Base-by-base conservation (phyloP, 1,140 invertebrate genomes). In the Atta texana region DNA sequence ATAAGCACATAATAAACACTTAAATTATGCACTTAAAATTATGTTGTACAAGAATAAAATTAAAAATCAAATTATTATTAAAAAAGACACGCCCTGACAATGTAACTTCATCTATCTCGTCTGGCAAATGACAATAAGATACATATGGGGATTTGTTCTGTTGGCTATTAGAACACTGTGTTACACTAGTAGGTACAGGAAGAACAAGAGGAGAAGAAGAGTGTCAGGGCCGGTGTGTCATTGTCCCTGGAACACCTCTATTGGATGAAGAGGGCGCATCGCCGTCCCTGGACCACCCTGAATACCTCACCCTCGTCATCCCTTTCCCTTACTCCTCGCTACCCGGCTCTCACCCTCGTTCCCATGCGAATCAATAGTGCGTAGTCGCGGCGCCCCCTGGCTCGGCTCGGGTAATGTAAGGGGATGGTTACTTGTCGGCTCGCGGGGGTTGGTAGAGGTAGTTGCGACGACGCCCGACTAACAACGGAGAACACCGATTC, bases 341-440 rank as follows among this genome's bases (percentile, higher is more conserved):
- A 63, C 88, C 88, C 90, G 72, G 81, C 71, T 89, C 86, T 91
- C 89, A 90, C 85, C 88, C 88, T 91, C 89, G 89, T 90, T 92
- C 90, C 92, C 92, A 90, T 93, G 93, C 94, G 93, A 94, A 94
- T 94, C 94, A 94, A 94, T 94, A 94, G 94, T 94, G 94, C 94
- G 93, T 94, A 93, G 92, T 93, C 92, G 91, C 92, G 89, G 92
- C 91, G 92, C 92, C 92, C 92, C 92, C 90, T 90, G 93, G 92
- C 92, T 92, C 92, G 91, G 88, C 91, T 88, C 77, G 63, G 88
- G 78, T 82, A 86, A 59, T 82, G 87, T 75, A 53, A 80, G 84
- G 72, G 86, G 88, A 80, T 77, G 81, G 88, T 71, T 64, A 81
- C 89, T 72, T 82, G 92, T 86, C 88, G 87, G 84, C 87, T 76